These are phyloP conservation scores for Macrobrachium nipponense DNA, from an alignment of 1,140 invertebrate genomes.

Conservation along the genomic window DNA sequence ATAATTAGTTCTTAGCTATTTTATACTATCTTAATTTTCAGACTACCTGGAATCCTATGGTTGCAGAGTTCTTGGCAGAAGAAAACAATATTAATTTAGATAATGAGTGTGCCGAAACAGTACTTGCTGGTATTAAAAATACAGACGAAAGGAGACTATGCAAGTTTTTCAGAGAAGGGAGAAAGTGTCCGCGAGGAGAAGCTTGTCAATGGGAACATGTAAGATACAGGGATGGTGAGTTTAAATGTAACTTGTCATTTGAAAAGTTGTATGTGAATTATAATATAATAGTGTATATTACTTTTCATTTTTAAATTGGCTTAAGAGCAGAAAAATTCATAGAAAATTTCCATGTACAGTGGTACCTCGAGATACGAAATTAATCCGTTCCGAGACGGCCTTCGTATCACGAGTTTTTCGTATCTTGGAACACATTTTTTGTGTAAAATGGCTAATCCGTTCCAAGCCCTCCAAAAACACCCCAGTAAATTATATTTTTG, in stretches of 20 bases:
- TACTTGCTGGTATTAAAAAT: constrained; percentile 18
- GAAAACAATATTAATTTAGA: not conserved
- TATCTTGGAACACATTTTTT: too few species aligned
- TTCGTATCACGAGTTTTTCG: too few species aligned
- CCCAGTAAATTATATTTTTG: too few species aligned
- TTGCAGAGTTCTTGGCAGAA: not conserved
- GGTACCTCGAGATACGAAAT: too few species aligned
- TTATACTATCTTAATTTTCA: not conserved
- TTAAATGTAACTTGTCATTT: not conserved
- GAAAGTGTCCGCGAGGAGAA: constrained; percentile 17
- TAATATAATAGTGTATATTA: not conserved
- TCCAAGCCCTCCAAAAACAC: too few species aligned
- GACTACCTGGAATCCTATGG: constrained; percentile 34
- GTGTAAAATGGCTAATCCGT: too few species aligned
- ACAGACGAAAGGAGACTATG: constrained; percentile 16
- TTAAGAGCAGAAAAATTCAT: too few species aligned
- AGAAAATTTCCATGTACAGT: too few species aligned
- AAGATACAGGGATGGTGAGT: constrained; percentile 10
- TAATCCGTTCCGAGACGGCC: too few species aligned
- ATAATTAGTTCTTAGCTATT: too few species aligned
- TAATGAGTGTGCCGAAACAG: constrained; percentile 35
- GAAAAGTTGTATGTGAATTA: not conserved
- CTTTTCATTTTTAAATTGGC: not conserved
- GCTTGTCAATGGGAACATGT: constrained; percentile 18
- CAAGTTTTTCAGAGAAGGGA: constrained; percentile 24